phyloP scores from a whole-genome alignment of 2,888 invertebrate genomes.

The Hirtodrosophila trivittata region DNA sequence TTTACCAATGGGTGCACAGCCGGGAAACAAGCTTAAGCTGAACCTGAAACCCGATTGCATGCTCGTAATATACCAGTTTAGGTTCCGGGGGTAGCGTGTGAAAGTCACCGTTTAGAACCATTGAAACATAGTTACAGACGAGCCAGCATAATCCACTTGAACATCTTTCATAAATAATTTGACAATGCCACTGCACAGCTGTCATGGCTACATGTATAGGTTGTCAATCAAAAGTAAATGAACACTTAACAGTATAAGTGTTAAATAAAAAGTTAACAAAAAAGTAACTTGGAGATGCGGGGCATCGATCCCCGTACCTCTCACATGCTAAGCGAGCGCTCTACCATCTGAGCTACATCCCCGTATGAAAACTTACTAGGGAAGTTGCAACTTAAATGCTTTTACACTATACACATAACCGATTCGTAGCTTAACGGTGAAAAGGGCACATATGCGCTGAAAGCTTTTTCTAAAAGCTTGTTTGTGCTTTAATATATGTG shows the following conservation, averaged over 20 bases:
- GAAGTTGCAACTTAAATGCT: conserved; percentile 1
- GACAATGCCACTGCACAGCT: too few relatives aligned
- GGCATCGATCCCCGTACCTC: conserved; percentile 84
- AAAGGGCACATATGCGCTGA: too few relatives aligned
- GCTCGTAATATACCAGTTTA: conserved; percentile 33
- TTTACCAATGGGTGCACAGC: conserved; percentile 34
- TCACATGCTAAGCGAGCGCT: conserved; percentile 84
- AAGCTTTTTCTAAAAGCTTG: too few relatives aligned
- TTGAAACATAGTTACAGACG: conserved; percentile 25
- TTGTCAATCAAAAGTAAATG: too few relatives aligned
- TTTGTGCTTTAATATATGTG: too few relatives aligned
- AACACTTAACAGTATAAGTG: too few relatives aligned
- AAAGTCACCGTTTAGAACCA: conserved; percentile 30
- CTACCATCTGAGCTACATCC: conserved; percentile 84
- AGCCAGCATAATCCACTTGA: conserved; percentile 49
- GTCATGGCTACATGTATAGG: too few relatives aligned
- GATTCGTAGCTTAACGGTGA: too few relatives aligned
- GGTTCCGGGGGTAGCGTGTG: conserved; percentile 21
- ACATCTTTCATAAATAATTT: too few relatives aligned
- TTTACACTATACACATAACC: not conserved
- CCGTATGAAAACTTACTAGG: fast-evolving
- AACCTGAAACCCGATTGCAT: conserved; percentile 60
- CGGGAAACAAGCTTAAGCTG: conserved; percentile 42
- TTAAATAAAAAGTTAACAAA: conserved; percentile 10
- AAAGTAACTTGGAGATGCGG: conserved; percentile 79